Evolutionary conservation across 2,113 vertebrate species (phyloP).

Genomic region (Mustela nigripes): DNA sequence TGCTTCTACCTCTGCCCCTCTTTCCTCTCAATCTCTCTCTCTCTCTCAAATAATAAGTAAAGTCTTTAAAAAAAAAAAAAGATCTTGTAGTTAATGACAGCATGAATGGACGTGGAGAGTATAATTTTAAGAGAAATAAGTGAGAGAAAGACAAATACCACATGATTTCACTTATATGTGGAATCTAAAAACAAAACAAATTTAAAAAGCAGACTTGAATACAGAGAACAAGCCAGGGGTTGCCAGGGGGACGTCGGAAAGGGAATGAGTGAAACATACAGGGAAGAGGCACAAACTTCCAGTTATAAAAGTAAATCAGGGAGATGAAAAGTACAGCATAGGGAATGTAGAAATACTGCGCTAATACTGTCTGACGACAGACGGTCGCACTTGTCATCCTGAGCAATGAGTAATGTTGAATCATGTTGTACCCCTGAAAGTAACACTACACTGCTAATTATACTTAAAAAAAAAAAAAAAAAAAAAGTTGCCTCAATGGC

Average conservation of each 20-base stretch:
- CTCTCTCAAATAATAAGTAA: too few relatives aligned
- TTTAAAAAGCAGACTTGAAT: not conserved
- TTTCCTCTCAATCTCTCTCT: too few relatives aligned
- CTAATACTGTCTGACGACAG: not conserved
- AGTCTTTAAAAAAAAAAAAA: not conserved
- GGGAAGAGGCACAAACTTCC: not conserved
- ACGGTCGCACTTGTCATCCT: not conserved
- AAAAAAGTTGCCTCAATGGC: not conserved
- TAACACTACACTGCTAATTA: not conserved
- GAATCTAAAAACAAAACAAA: not conserved
- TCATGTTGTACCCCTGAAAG: not conserved
- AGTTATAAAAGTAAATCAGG: not conserved
- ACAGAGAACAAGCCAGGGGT: not conserved
- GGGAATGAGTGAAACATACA: not conserved
- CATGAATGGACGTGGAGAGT: not conserved
- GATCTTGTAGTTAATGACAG: not conserved
- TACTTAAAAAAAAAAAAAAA: not conserved
- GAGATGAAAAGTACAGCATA: not conserved
- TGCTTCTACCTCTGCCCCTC: too few relatives aligned
- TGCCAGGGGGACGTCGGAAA: not conserved
- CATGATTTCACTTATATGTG: not conserved
- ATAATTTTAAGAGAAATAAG: not conserved
- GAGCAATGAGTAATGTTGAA: not conserved
- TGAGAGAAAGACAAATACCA: not conserved
- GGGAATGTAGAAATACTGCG: not conserved